These are phyloP conservation scores for Pelodiscus sinensis DNA, from an alignment of 2,113 vertebrate genomes.

Conservation along the genomic window DNA sequence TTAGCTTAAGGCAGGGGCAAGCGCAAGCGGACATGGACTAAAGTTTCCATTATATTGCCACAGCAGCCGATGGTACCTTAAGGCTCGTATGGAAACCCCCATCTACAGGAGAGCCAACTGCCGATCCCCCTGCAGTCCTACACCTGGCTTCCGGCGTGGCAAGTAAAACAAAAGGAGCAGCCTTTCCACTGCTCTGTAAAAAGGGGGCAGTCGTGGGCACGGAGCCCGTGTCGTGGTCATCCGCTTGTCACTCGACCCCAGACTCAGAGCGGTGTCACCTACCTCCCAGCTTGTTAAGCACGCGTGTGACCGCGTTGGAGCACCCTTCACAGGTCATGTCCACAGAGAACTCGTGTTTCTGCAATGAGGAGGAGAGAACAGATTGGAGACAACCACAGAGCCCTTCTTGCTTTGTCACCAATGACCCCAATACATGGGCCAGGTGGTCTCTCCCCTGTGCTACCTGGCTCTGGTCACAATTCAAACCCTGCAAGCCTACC, in stretches of 20 bases:
- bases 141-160: not conserved
- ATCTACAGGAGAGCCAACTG: not conserved
- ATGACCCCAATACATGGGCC: not conserved
- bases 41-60: not conserved
- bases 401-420: not conserved
- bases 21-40: not conserved
- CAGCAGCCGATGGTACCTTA: not conserved
- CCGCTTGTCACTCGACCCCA: not conserved
- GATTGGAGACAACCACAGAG: not conserved
- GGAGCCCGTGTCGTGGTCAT: not conserved
- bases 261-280: conserved; percentile 49
- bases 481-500: not conserved
- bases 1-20: not conserved
- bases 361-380: conserved; percentile 1
- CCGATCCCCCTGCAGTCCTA: not conserved
- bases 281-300: conserved; percentile 90
- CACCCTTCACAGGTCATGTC: conserved; percentile 97
- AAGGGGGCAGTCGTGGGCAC: not conserved
- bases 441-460: not conserved
- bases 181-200: not conserved
- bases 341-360: conserved; percentile 96
- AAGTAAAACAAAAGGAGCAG: not conserved
- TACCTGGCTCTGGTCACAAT: rapidly evolving
- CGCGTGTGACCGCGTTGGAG: conserved; percentile 87
- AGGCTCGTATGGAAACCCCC: not conserved